Evolutionary conservation across 2,888 invertebrate genomes (phyloP).

Genomic region (Colostygia pectinataria): DNA sequence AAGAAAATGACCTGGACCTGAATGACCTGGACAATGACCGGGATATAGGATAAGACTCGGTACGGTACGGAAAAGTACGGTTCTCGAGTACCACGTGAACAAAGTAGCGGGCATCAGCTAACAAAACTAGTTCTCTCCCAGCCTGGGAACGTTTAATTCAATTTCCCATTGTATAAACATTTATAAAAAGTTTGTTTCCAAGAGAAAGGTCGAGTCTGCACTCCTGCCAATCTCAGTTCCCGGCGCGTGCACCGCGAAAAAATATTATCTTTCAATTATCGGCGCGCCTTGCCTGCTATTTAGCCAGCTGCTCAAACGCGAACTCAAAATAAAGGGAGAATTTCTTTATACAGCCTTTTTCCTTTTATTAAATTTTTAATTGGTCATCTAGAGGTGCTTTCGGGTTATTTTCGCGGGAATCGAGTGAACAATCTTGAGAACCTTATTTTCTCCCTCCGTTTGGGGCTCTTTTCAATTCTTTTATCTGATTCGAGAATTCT

Average conservation of each 20-base stretch:
- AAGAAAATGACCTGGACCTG: too few species aligned
- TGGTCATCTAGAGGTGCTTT: conserved; percentile 32
- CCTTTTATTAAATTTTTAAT: conserved; percentile 39
- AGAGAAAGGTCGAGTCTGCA: conserved; percentile 45
- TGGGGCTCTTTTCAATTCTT: conserved; percentile 19
- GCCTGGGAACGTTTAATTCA: conserved; percentile 29
- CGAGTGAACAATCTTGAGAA: conserved; percentile 30
- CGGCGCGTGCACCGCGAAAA: conserved; percentile 53
- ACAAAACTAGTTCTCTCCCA: conserved; percentile 1
- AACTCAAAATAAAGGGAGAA: conserved; percentile 58
- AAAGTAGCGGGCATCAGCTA: too few species aligned
- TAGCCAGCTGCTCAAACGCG: conserved; percentile 60
- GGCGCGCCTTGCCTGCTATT: conserved; percentile 55
- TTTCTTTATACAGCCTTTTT: conserved; percentile 25
- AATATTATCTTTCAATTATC: conserved; percentile 74
- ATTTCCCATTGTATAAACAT: conserved; percentile 39
- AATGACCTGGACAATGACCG: too few species aligned
- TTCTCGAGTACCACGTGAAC: too few species aligned
- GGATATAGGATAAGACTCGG: too few species aligned
- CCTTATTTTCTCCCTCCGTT: conserved; percentile 17
- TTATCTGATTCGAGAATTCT: conserved; percentile 23
- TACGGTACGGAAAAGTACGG: too few species aligned
- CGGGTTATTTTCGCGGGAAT: conserved; percentile 29
- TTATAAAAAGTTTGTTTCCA: conserved; percentile 41
- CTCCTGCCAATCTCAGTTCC: conserved; percentile 38